Conservation (phyloP, 2,113 vertebrate species). For the Diglossa brunneiventris region DNA sequence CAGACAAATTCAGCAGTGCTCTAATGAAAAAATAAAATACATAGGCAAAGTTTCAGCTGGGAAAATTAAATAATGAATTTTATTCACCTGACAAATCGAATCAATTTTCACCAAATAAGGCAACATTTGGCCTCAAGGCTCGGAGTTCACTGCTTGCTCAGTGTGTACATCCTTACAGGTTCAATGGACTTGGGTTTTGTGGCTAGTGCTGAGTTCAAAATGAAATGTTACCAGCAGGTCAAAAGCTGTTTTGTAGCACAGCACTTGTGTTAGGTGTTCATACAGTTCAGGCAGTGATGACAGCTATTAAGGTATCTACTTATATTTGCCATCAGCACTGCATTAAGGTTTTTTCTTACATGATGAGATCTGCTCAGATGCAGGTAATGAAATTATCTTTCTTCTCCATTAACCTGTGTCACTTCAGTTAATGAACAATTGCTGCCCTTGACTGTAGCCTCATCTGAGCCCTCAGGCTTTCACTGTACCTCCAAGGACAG, state of each 20-base stretch:
- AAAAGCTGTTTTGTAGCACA: not conserved
- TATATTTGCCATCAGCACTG: not conserved
- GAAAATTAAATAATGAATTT: slow-evolving; percentile 50
- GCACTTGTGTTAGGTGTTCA: not conserved
- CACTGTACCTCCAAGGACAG: not conserved
- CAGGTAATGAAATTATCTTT: slow-evolving; percentile 21
- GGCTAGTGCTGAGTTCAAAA: not conserved
- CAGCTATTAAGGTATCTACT: not conserved
- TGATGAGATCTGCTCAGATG: not conserved
- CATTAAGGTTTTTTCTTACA: not conserved
- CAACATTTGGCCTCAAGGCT: not conserved
- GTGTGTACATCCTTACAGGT: not conserved
- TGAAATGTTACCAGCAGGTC: not conserved
- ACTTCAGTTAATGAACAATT: not conserved
- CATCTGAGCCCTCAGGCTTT: not conserved
- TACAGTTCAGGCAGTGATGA: not conserved
- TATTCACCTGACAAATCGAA: slow-evolving; percentile 62
- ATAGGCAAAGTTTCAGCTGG: not conserved
- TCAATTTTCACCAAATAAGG: slow-evolving; percentile 43
- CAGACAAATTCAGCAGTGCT: not conserved
- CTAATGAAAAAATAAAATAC: slow-evolving; percentile 40
- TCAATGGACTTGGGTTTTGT: not conserved
- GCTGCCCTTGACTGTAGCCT: not conserved
- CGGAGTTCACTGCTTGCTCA: not conserved
- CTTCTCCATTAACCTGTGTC: slow-evolving; percentile 2